A percentile compares a stretch with the other conserved stretches of the same genome.
phyloP scores from a whole-genome alignment of 2,888 invertebrate species.

The Eupithecia inturbata region DNA sequence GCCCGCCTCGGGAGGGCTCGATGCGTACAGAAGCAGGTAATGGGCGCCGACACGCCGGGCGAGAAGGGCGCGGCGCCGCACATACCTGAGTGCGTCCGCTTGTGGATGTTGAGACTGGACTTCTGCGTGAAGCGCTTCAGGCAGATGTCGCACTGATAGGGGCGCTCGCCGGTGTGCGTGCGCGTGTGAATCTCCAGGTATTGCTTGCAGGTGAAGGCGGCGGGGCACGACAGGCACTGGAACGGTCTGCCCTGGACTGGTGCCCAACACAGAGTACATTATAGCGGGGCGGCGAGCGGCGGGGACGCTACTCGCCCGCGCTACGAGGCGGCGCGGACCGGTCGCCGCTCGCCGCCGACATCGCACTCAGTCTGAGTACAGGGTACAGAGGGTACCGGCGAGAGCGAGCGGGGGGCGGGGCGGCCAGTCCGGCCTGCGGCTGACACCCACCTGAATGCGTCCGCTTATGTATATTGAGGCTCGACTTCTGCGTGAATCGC shows the following conservation, averaged over 20 bases:
- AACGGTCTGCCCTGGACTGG: constrained; percentile 85
- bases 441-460: constrained; percentile 88
- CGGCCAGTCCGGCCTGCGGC: constrained; percentile 78
- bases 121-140: constrained; percentile 92
- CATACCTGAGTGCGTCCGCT: constrained; percentile 89
- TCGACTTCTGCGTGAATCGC: constrained; percentile 92
- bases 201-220: constrained; percentile 85
- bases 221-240: constrained; percentile 85
- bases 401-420: constrained; percentile 66
- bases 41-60: constrained; percentile 29
- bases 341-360: constrained; percentile 75
- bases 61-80: constrained; percentile 50
- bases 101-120: constrained; percentile 92
- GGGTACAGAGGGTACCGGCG: constrained; percentile 43
- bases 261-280: constrained; percentile 80
- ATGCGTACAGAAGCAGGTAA: constrained; percentile 13
- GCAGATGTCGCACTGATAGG: constrained; percentile 89
- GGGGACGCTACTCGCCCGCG: constrained; percentile 78
- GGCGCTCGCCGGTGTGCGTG: constrained; percentile 84
- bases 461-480: constrained; percentile 91
- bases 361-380: neutral
- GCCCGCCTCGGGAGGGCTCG: constrained; percentile 10
- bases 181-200: constrained; percentile 86
- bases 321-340: constrained; percentile 80
- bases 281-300: constrained; percentile 77